Percentiles rank a stretch among this genome's conserved stretches.
phyloP scores from a whole-genome alignment of 2,888 invertebrate genomes.

The Cancer borealis region DNA sequence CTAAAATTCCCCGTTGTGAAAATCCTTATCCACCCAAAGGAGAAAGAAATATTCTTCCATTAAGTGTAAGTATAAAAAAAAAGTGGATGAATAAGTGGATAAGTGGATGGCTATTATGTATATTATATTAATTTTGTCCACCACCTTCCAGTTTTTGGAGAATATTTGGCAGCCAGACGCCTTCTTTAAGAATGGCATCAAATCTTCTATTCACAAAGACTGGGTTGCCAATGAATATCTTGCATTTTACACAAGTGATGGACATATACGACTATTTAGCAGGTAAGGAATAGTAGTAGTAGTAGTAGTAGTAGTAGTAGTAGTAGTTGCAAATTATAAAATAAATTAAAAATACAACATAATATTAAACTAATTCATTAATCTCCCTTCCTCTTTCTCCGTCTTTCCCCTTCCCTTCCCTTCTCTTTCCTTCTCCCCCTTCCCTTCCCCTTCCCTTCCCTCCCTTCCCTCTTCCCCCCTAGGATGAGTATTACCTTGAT shows the following conservation, averaged over 20 bases:
- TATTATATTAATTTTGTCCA: not conserved
- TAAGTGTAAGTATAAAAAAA: slow-evolving; percentile 58
- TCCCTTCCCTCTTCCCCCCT: not conserved
- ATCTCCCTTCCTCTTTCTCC: not conserved
- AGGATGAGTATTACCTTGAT: slow-evolving; percentile 76
- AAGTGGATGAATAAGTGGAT: not conserved
- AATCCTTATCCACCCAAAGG: not conserved
- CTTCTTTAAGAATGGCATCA: slow-evolving; percentile 76
- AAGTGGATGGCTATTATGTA: not conserved
- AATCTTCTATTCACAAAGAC: slow-evolving; percentile 75
- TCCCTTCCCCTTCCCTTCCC: not conserved
- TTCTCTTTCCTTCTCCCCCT: not conserved
- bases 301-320: not conserved
- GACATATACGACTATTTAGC: slow-evolving; percentile 74
- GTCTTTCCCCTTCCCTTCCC: not conserved
- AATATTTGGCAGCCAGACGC: slow-evolving; percentile 77
- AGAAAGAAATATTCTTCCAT: slow-evolving; percentile 62
- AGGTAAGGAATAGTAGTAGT: not conserved
- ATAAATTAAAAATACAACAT: too few relatives aligned
- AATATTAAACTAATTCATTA: too few relatives aligned
- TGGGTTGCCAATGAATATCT: slow-evolving; percentile 76
- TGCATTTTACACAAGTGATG: slow-evolving; percentile 74
- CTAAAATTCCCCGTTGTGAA: slow-evolving; percentile 66
- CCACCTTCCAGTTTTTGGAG: slow-evolving; percentile 66
- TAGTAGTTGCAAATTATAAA: not conserved